Evolutionary conservation across 2,888 invertebrate genomes (phyloP), one percentile per base, ranked within the genome.

Genomic region (Tholera decimalis): DNA sequence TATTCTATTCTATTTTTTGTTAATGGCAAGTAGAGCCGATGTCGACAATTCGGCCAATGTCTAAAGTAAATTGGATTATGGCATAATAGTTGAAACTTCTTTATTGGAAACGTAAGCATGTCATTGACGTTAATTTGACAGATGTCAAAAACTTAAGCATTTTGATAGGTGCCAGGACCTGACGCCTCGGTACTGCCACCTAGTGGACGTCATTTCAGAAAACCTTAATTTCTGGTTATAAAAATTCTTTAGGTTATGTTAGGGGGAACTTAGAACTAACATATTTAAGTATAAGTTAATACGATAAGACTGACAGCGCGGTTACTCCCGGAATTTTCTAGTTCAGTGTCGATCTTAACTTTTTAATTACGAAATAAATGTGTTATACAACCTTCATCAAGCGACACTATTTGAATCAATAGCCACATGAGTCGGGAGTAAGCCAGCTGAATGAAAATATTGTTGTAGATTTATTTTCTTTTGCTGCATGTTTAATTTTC

Each of bases 401-500:
- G 26, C 28, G 1, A 18, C 13, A 20, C 2, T 18, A 20, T 30
- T 54, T 37, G 1, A 35, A 7, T 8, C 0, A 35, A 55, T 9
- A 20, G 47, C 15, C 1, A 24, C 15, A n/a, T n/a, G n/a, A n/a
- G 22, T 61, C 41, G n/a, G 26, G 13, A 61, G 2, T 43, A 35
- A 35, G 2, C 39, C 33, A 28, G 0, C 2, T 66, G 9, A 15
- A 28, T 3, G n/a, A 22, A 8, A 47, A 26, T 5, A 1, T 30
- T 49, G 56, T 39, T 15, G 46, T 72, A 61, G 43, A 30, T 35
- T 51, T 37, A 47, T 41, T 53, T 30, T 57, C n/a, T 11, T 13
- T 49, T 43, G 46, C 49, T 62, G 73, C 77, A 73, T 73, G 73
- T 43, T 30, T 47, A 13, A 15, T 33, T 43, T 47, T 56, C 57